Evolutionary conservation across 2,797 vertebrate genomes (phyloP).

Genomic region (Morus bassanus): DNA sequence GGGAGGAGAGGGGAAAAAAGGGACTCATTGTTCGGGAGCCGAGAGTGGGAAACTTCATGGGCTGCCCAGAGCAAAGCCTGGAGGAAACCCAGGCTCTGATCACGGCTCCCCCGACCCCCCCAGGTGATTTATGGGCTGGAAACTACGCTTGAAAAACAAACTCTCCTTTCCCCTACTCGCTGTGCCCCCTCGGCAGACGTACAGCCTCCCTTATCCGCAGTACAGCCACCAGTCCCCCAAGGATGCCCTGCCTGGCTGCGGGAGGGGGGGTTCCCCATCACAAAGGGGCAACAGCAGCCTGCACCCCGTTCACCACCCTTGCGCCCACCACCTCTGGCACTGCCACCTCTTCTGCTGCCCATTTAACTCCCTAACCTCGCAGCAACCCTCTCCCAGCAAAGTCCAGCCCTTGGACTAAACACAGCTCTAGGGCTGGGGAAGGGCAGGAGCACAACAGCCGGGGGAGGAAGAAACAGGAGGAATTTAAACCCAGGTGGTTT

Average conservation of each 20-base stretch:
- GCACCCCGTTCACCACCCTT: not conserved
- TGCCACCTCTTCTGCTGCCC: not conserved
- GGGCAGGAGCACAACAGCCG: not conserved
- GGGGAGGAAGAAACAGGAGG: not conserved
- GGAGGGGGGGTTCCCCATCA: not conserved
- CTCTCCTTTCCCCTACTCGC: not conserved
- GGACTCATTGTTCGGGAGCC: slow-evolving; percentile 68
- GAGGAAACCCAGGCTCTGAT: slow-evolving; percentile 57
- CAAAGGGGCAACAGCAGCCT: not conserved
- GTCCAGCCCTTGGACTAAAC: not conserved
- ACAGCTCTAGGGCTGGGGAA: not conserved
- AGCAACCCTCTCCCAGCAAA: not conserved
- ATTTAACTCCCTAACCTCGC: not conserved
- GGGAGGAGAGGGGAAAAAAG: slow-evolving; percentile 56
- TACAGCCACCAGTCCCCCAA: not conserved
- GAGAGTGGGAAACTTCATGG: slow-evolving; percentile 62
- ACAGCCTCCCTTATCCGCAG: not conserved
- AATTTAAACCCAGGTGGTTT: not conserved
- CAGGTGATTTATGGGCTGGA: slow-evolving; percentile 50
- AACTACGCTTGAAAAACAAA: slow-evolving; percentile 54
- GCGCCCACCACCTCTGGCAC: not conserved
- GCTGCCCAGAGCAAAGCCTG: slow-evolving; percentile 29
- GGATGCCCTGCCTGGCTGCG: rapidly evolving
- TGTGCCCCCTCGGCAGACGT: not conserved
- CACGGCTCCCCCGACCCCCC: not conserved